phyloP scores from a whole-genome alignment of 2,888 invertebrate species.

The Lathronympha strigana region DNA sequence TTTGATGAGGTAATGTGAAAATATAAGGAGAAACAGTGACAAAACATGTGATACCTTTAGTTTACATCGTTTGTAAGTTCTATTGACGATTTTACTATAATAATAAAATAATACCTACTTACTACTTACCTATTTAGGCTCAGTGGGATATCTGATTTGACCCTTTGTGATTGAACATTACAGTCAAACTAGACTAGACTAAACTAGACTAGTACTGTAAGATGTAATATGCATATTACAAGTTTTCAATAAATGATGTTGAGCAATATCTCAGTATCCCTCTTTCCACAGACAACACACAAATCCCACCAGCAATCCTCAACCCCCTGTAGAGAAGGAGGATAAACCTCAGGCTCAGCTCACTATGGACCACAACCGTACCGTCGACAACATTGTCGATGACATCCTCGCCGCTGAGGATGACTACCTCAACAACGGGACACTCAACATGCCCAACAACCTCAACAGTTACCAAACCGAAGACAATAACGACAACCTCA shows the following conservation, averaged over 20 bases:
- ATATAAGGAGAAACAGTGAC: no score
- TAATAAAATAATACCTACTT: no score
- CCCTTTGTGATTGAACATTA: no score
- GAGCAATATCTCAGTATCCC: no score
- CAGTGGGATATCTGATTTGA: no score
- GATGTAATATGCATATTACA: background rate
- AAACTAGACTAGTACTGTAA: background rate
- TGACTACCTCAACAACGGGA: constrained; percentile 75
- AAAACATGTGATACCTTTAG: no score
- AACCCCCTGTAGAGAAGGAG: constrained; percentile 36
- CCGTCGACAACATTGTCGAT: constrained; percentile 76
- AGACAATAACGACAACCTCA: constrained; percentile 60
- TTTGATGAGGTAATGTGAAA: no score
- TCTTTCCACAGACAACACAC: constrained; percentile 58
- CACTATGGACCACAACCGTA: constrained; percentile 54
- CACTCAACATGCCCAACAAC: constrained; percentile 64
- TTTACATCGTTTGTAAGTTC: no score
- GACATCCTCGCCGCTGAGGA: constrained; percentile 77
- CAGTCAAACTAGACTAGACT: no score
- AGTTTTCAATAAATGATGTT: background rate
- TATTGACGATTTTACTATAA: no score
- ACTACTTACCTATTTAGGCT: no score
- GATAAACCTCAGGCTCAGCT: constrained; percentile 45
- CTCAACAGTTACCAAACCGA: constrained; percentile 56
- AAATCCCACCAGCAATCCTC: constrained; percentile 42